Evolutionary conservation across 1,140 invertebrate genomes (phyloP), one percentile per base, ranked within the genome.

Genomic region (Kradibia gibbosae): DNA sequence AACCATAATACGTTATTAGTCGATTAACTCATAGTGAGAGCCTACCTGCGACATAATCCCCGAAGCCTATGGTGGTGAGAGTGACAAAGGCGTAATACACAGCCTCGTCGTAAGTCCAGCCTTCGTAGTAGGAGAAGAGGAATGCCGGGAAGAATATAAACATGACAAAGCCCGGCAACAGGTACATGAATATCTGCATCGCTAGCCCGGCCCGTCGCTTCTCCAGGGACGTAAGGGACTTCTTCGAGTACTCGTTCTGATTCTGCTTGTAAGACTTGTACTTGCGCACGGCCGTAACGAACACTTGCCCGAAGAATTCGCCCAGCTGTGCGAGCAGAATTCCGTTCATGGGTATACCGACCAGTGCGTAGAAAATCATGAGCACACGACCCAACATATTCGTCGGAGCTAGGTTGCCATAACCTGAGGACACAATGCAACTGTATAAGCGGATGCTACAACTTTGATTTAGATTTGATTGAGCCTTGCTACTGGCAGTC

Each of bases 331-430:
- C 93, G 28, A 97, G 93, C 15, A 97, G 92, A 73, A 98, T 97
- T 89, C 96, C 96, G 87, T 97, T 97, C 87, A 99, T 94, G 0
- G 98, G 98, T 82, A 99, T 98, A n/a, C 98, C 98, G 79, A 99
- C 94, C 25, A 99, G 91, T 0, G 95, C 97, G 88, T 99, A 99
- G 80, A 97, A 94, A 85, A 99, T 98, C 92, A 98, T 98, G 53
- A 98, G 92, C 72, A 98, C 94, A 81, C 96, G 94, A 22, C 96
- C 95, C 1, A 95, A 90, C 78, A 94, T 93, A 1, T 96, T 97
- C 15, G 97, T 97, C 0, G 98, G 96, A 0, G 96, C 94, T 85
- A 97, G 92, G 89, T 97, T 97, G 71, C 97, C 96, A 89, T 98
- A 97, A 72, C 97, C 97, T 97, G 87, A 0, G 2, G 8, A 57